Conservation (phyloP, 2,888 invertebrate genomes). For the Gymnocheta viridis region DNA sequence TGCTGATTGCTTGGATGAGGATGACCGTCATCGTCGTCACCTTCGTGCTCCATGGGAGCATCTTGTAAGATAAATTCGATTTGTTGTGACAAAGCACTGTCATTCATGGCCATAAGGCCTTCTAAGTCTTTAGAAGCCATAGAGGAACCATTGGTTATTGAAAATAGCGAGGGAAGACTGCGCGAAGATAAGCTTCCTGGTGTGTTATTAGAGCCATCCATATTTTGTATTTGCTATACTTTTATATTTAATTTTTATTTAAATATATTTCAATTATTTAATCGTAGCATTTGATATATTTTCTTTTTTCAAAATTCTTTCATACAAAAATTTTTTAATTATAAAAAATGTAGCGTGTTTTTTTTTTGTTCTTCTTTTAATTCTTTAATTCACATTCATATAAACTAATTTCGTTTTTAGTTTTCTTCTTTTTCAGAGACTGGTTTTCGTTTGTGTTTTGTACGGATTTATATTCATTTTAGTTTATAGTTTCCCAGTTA, state of each 20-base stretch:
- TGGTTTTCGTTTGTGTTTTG: conserved; percentile 66
- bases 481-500: conserved; percentile 23
- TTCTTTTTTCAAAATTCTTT: conserved; percentile 31
- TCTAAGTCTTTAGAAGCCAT: conserved; percentile 77
- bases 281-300: conserved; percentile 30
- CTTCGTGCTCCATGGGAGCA: conserved; percentile 81
- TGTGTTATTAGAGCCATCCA: conserved; percentile 64
- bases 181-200: conserved; percentile 70
- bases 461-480: conserved; percentile 62
- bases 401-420: conserved; percentile 46
- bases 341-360: conserved; percentile 50
- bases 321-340: conserved; percentile 35
- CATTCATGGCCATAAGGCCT: conserved; percentile 80
- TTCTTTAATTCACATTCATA: conserved; percentile 52
- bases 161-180: conserved; percentile 73
- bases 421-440: conserved; percentile 35
- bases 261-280: conserved; percentile 20
- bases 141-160: conserved; percentile 68
- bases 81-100: conserved; percentile 81
- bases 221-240: conserved; percentile 20
- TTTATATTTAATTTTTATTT: conserved; percentile 17
- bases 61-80: conserved; percentile 82
- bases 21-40: conserved; percentile 73
- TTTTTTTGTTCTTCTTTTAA: conserved; percentile 23
- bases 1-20: conserved; percentile 59